Percentiles rank a stretch among this genome's conserved stretches.
Evolutionary conservation across 1,140 invertebrate species (phyloP).

Genomic region (Leptopilina boulardi): DNA sequence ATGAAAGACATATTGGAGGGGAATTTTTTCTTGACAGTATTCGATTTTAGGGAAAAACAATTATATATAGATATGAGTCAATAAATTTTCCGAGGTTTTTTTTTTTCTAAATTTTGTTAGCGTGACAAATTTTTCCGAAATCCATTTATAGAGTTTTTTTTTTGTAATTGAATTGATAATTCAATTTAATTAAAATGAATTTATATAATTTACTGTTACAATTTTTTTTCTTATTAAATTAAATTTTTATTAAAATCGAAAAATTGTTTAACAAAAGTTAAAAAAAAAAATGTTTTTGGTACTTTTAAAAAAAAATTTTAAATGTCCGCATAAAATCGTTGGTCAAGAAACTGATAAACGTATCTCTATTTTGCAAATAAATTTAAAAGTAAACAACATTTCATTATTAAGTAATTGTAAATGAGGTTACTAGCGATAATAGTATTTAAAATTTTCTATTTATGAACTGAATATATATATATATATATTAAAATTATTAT

Average conservation of each 20-base stretch:
- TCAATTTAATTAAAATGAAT: too few relatives aligned
- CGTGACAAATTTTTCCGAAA: background rate
- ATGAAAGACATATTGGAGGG: slow-evolving; percentile 1
- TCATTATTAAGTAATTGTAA: background rate
- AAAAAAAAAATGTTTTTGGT: too few relatives aligned
- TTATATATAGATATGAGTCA: background rate
- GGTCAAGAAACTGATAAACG: background rate
- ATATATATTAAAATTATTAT: background rate
- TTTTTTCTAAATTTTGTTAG: background rate
- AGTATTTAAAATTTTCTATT: background rate
- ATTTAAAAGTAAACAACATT: slow-evolving; percentile 6
- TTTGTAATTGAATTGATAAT: background rate
- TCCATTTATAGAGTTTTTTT: too few relatives aligned
- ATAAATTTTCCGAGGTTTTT: background rate
- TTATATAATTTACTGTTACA: too few relatives aligned
- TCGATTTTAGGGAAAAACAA: background rate
- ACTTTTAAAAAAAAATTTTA: too few relatives aligned
- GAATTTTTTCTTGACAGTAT: background rate
- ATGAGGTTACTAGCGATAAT: background rate
- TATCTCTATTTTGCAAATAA: background rate
- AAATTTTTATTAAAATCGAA: too few relatives aligned
- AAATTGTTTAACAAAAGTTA: too few relatives aligned
- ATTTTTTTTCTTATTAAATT: too few relatives aligned
- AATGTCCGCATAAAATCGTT: too few relatives aligned
- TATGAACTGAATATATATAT: background rate